phyloP scores from a whole-genome alignment of 2,113 vertebrate genomes.

The Bubalus kerabau region DNA sequence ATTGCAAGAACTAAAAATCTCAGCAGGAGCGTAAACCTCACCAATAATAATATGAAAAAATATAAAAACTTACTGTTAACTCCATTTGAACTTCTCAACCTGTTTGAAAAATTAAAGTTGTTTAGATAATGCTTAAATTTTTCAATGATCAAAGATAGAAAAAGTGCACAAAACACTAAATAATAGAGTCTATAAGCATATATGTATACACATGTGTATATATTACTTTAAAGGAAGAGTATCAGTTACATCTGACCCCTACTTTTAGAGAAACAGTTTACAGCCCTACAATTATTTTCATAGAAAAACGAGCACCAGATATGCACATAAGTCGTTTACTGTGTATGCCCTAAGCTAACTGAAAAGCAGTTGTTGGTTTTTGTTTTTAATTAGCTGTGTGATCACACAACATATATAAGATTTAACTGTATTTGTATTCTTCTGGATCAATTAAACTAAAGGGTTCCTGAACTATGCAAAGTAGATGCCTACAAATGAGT shows the following conservation, averaged over 20 bases:
- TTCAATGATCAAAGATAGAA: conserved; percentile 30
- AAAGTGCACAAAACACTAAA: not conserved
- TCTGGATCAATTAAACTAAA: conserved; percentile 56
- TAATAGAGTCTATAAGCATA: not conserved
- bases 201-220: not conserved
- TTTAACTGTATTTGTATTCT: conserved; percentile 47
- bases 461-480: conserved; percentile 61
- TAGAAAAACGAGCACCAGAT: not conserved
- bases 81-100: conserved; percentile 74
- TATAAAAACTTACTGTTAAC: conserved; percentile 79
- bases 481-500: conserved; percentile 61
- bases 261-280: not conserved
- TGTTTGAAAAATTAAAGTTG: conserved; percentile 73
- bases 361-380: conserved; percentile 10
- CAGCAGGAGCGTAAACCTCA: not conserved
- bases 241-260: not conserved
- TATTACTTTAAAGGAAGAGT: not conserved
- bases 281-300: not conserved
- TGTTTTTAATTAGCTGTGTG: conserved; percentile 52
- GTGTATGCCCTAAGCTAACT: conserved; percentile 5
- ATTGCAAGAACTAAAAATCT: conserved; percentile 1
- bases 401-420: conserved; percentile 57
- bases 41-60: not conserved
- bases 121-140: conserved; percentile 50
- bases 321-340: not conserved